Evolutionary conservation across 1,140 invertebrate genomes (phyloP).

Genomic region (Caenorhabditis remanei): DNA sequence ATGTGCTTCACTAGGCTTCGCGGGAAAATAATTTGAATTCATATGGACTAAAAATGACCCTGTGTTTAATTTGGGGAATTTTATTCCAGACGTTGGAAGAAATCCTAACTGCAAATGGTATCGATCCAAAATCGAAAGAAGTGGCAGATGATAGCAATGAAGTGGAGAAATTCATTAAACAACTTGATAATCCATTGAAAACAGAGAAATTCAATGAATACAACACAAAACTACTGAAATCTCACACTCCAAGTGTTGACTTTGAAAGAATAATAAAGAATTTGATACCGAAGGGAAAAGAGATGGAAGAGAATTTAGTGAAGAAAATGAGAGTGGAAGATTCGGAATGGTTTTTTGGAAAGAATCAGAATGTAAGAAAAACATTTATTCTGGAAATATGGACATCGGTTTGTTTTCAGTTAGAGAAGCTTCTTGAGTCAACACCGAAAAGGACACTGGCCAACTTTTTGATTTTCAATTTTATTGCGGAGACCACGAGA

Average conservation of each 20-base stretch:
- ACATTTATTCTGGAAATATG: not conserved
- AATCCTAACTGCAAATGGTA: not conserved
- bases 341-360: not conserved
- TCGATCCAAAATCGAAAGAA: not conserved
- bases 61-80: too few relatives aligned
- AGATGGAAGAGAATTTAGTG: too few relatives aligned
- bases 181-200: not conserved
- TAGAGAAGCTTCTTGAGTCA: not conserved
- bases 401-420: not conserved
- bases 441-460: not conserved
- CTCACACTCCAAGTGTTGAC: too few relatives aligned
- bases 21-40: too few relatives aligned
- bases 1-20: too few relatives aligned
- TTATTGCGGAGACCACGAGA: not conserved
- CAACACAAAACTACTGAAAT: too few relatives aligned
- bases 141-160: not conserved
- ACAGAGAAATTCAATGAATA: too few relatives aligned
- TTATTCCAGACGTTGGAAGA: not conserved
- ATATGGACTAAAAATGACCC: too few relatives aligned
- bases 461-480: not conserved
- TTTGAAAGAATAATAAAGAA: too few relatives aligned
- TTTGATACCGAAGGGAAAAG: too few relatives aligned
- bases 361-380: not conserved
- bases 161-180: not conserved
- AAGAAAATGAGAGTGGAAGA: too few relatives aligned